phyloP scores from a whole-genome alignment of 2,888 invertebrate species.

The Rhagonycha fulva region DNA sequence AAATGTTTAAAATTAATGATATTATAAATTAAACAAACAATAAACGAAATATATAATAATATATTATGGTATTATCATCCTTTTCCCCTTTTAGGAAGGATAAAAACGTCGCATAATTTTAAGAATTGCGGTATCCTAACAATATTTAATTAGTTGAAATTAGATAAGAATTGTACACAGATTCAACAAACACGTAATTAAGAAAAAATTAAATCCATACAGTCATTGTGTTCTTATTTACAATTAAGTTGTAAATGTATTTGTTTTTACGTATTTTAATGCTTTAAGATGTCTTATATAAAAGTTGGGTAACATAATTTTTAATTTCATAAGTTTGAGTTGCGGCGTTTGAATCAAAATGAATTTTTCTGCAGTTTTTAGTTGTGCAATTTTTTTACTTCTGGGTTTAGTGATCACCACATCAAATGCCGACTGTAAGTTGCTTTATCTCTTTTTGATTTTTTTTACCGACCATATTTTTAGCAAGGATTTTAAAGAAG shows the following conservation, averaged over 20 bases:
- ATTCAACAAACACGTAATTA: background rate
- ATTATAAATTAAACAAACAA: no score
- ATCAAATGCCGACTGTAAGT: background rate
- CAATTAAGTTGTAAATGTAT: background rate
- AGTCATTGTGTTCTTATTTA: background rate
- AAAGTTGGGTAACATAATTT: background rate
- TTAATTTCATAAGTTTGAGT: background rate
- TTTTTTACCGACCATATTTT: background rate
- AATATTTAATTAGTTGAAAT: background rate
- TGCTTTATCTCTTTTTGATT: background rate
- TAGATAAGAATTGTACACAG: background rate
- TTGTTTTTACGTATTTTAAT: background rate
- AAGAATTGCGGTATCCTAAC: background rate
- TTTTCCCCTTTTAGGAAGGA: background rate
- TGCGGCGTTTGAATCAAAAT: background rate
- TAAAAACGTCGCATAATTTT: background rate
- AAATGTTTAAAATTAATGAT: no score
- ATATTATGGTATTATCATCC: no score
- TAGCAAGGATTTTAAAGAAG: background rate
- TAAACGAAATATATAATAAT: no score
- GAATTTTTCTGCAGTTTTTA: background rate
- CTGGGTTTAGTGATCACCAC: background rate
- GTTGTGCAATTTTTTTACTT: background rate
- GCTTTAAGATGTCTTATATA: background rate
- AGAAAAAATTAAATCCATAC: background rate